Percentiles rank a stretch among this genome's conserved stretches.
Evolutionary conservation across 2,113 vertebrate genomes (phyloP).

Genomic region (Pituophis catenifer): DNA sequence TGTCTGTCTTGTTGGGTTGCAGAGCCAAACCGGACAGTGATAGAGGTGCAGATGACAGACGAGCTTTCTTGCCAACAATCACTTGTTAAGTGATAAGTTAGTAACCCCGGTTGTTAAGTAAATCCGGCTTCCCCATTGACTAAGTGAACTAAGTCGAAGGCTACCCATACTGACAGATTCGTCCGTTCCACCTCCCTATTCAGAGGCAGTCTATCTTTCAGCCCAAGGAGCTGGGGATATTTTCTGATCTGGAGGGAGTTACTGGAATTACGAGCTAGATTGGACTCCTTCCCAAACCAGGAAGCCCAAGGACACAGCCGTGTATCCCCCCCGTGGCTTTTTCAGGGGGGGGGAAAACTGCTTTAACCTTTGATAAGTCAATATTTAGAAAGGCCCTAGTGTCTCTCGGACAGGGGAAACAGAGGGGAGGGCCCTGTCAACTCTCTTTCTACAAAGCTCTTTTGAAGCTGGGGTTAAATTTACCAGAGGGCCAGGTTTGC

Average conservation of each 20-base stretch:
- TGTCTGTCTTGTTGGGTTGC: too few relatives aligned
- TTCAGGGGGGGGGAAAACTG: background rate
- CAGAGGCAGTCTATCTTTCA: background rate
- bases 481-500: background rate
- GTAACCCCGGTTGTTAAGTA: too few relatives aligned
- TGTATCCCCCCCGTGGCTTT: background rate
- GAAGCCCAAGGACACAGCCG: background rate
- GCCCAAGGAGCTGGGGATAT: background rate
- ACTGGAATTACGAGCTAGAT: background rate
- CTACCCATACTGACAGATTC: too few relatives aligned
- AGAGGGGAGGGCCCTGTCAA: rapidly evolving
- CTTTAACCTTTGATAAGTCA: conserved; percentile 14
- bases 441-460: background rate
- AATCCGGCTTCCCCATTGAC: too few relatives aligned
- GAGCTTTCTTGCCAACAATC: too few relatives aligned
- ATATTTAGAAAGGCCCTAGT: conserved; percentile 19
- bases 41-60: too few relatives aligned
- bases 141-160: too few relatives aligned
- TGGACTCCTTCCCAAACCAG: background rate
- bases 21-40: too few relatives aligned
- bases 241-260: background rate
- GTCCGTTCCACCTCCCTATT: background rate
- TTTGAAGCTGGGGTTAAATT: background rate
- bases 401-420: background rate
- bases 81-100: too few relatives aligned